Conservation (phyloP, 2,113 vertebrate genomes). For the Elanoides forficatus region DNA sequence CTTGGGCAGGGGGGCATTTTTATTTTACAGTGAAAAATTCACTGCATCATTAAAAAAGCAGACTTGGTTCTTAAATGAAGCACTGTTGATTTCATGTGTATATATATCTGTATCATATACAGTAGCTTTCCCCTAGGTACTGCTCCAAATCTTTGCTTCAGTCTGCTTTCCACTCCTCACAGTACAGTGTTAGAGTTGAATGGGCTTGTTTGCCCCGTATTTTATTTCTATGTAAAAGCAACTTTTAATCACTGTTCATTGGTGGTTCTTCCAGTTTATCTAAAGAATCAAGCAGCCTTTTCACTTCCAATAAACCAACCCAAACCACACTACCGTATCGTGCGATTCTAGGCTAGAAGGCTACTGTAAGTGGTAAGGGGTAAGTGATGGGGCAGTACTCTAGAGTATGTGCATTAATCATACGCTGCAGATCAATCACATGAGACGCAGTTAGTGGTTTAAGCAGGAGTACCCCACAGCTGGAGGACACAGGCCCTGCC, state of each 20-base stretch:
- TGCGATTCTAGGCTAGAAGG: background rate
- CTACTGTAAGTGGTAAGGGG: background rate
- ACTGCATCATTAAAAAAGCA: background rate
- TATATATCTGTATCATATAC: background rate
- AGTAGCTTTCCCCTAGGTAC: background rate
- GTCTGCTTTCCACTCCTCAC: background rate
- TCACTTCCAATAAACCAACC: background rate
- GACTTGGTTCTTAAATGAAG: background rate
- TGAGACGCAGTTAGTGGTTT: background rate
- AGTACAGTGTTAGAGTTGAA: background rate
- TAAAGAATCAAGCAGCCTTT: background rate
- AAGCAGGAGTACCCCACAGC: background rate
- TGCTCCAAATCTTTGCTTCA: background rate
- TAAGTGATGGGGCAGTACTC: background rate
- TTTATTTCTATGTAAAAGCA: background rate
- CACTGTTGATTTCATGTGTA: background rate
- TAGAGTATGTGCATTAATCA: background rate
- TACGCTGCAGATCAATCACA: background rate
- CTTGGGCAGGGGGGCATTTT: background rate
- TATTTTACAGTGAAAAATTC: background rate
- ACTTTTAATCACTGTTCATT: background rate
- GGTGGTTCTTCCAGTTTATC: background rate
- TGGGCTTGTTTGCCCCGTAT: accelerated
- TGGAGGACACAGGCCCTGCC: background rate
- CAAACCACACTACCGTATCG: background rate